These are phyloP conservation scores for Mythimna impura DNA, from an alignment of 2,888 invertebrate species.

Conservation along the genomic window DNA sequence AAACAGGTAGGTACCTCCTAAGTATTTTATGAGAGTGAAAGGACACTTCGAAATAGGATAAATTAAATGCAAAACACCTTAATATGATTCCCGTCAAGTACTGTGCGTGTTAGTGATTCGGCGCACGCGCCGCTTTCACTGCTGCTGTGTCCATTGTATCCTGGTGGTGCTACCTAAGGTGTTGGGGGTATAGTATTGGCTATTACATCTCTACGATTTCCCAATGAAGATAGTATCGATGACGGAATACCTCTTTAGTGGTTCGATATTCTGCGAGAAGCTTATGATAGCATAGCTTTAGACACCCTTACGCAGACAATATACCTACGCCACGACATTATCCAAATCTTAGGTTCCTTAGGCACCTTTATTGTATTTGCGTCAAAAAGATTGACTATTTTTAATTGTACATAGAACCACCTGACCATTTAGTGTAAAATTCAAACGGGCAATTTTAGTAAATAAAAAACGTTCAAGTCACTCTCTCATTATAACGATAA, in stretches of 20 bases:
- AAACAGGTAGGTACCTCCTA: constrained; percentile 5
- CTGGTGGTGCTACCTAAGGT: constrained; percentile 79
- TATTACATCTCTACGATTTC: constrained; percentile 50
- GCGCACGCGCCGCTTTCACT: constrained; percentile 87
- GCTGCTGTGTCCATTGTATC: constrained; percentile 78
- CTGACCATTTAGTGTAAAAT: not conserved
- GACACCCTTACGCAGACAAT: not conserved
- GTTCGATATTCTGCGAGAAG: not conserved
- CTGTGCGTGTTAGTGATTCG: constrained; percentile 78
- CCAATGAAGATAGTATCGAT: constrained; percentile 36
- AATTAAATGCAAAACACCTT: constrained; percentile 85
- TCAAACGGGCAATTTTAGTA: not conserved
- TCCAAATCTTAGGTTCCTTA: not conserved
- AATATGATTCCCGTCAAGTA: constrained; percentile 86
- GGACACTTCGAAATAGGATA: constrained; percentile 80
- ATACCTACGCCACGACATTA: too few species aligned
- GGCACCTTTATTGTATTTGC: not conserved
- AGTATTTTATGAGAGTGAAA: constrained; percentile 77
- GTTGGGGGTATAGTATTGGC: constrained; percentile 40
- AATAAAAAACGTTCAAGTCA: not conserved
- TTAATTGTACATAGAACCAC: not conserved
- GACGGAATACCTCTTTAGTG: not conserved
- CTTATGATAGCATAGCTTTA: too few species aligned
- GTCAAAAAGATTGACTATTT: not conserved
- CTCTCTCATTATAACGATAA: not conserved